phyloP scores from a whole-genome alignment of 2,113 vertebrate species.

The Catharus fuscescens region DNA sequence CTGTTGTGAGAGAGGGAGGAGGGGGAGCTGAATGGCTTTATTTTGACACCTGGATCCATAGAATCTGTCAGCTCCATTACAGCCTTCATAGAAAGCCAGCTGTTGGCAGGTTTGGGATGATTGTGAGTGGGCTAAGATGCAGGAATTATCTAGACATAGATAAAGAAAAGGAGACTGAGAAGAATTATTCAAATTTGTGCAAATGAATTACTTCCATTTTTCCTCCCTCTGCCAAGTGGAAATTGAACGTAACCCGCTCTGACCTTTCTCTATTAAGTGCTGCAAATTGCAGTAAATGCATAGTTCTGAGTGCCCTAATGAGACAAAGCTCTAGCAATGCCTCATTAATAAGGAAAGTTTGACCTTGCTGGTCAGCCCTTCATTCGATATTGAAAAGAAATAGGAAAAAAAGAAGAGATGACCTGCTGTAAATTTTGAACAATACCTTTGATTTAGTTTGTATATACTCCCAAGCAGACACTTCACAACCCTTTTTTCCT shows the following conservation, averaged over 20 bases:
- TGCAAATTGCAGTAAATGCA: constrained; percentile 95
- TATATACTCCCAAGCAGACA: constrained; percentile 73
- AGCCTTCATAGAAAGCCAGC: constrained; percentile 79
- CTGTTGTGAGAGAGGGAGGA: constrained; percentile 75
- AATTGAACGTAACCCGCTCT: constrained; percentile 97
- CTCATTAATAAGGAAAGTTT: constrained; percentile 90
- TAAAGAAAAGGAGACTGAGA: constrained; percentile 81
- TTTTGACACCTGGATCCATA: constrained; percentile 97
- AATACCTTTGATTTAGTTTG: constrained; percentile 85
- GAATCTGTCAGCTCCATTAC: constrained; percentile 91
- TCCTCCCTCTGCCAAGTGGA: constrained; percentile 89
- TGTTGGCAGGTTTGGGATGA: constrained; percentile 81
- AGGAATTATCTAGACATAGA: constrained; percentile 76
- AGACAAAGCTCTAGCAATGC: constrained; percentile 80
- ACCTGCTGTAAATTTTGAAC: constrained; percentile 86
- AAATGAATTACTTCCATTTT: constrained; percentile 99
- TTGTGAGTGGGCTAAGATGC: constrained; percentile 74
- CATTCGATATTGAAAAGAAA: constrained; percentile 87
- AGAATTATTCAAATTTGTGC: constrained; percentile 99
- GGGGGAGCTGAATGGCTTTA: constrained; percentile 81
- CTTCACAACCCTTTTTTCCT: constrained; percentile 34
- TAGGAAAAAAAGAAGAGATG: constrained; percentile 85
- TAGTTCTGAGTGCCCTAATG: constrained; percentile 86
- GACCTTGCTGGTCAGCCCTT: constrained; percentile 86
- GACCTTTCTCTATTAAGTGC: constrained; percentile 98